phyloP scores from a whole-genome alignment of 2,113 vertebrate species.

The Nothoprocta perdicaria region DNA sequence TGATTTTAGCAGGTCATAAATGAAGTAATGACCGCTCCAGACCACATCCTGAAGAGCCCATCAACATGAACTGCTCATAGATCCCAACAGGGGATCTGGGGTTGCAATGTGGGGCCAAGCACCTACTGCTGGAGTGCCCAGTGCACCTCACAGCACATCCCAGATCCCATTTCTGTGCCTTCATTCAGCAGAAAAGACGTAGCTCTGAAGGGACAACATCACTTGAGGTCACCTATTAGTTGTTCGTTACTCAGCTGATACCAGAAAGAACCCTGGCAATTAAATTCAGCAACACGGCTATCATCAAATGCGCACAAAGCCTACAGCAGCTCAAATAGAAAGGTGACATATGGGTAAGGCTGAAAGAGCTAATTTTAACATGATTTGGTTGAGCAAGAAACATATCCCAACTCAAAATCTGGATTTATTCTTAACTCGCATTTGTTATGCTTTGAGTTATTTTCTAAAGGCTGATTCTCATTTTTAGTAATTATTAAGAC shows the following conservation, averaged over 20 bases:
- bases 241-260: not conserved
- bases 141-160: not conserved
- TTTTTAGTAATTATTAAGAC: conserved; percentile 48
- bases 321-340: conserved; percentile 42
- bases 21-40: not conserved
- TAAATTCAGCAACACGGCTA: not conserved
- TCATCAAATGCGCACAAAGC: conserved; percentile 23
- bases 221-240: conserved; percentile 13
- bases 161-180: not conserved
- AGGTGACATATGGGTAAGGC: conserved; percentile 67
- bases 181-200: not conserved
- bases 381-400: conserved; percentile 50
- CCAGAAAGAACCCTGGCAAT: not conserved
- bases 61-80: not conserved
- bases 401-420: conserved; percentile 59
- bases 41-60: not conserved
- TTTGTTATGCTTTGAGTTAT: conserved; percentile 53
- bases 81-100: not conserved
- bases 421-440: conserved; percentile 60
- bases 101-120: not conserved
- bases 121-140: not conserved
- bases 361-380: conserved; percentile 66
- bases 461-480: conserved; percentile 41
- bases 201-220: not conserved
- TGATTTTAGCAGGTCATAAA: not conserved